Conservation (phyloP, 2,888 invertebrate genomes). For the Ochropleura leucogaster region DNA sequence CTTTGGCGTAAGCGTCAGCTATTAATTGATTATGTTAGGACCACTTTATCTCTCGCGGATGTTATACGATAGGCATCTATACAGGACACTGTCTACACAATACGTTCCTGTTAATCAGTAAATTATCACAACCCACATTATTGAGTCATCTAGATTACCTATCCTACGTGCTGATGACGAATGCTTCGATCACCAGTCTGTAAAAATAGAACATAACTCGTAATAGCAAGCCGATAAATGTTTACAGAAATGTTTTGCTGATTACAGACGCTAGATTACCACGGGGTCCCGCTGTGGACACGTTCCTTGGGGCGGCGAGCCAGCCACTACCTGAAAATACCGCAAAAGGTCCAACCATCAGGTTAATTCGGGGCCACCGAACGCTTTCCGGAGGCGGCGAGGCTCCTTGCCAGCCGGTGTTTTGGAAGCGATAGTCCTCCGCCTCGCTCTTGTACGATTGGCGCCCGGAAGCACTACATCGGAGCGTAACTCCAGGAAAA, state of each 20-base stretch:
- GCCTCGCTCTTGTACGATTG: no score
- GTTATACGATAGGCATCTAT: background rate
- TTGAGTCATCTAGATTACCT: constrained; percentile 34
- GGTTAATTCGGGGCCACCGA: no score
- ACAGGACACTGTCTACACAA: constrained; percentile 8
- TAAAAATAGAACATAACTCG: constrained; percentile 26
- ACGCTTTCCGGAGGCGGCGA: no score
- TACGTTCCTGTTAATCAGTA: constrained; percentile 19
- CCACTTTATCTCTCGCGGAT: background rate
- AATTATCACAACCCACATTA: background rate
- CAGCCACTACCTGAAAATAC: no score
- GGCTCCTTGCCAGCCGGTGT: no score
- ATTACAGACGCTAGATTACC: background rate
- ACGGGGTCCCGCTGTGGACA: no score
- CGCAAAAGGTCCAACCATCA: no score
- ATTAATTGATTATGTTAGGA: background rate
- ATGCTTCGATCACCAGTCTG: constrained; percentile 9
- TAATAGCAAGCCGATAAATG: background rate
- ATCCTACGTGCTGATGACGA: constrained; percentile 17
- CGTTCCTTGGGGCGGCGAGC: no score
- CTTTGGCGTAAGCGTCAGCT: background rate
- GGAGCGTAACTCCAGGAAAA: no score
- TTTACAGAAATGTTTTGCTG: background rate
- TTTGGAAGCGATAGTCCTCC: no score
- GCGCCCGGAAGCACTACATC: no score